A percentile compares a stretch with the other conserved stretches of the same genome.
Conservation (phyloP, 1,140 invertebrate genomes). For the Proales similis region DNA sequence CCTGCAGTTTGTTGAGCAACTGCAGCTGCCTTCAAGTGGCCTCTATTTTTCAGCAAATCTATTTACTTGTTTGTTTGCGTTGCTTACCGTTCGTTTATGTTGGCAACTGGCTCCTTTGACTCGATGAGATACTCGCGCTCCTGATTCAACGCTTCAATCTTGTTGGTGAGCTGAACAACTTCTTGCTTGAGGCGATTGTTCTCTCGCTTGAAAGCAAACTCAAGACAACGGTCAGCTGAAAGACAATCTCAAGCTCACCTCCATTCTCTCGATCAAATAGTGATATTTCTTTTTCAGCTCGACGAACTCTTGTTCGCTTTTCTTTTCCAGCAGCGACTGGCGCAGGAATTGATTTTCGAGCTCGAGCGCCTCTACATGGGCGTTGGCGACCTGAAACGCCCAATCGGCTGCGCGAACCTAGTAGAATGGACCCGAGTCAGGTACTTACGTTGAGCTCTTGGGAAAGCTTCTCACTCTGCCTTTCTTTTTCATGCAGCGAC, state of each 20-base stretch:
- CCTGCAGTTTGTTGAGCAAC: constrained; percentile 11
- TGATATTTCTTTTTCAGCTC: constrained; percentile 34
- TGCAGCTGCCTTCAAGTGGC: not conserved
- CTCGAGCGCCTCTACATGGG: constrained; percentile 16
- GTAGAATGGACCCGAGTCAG: too few relatives aligned
- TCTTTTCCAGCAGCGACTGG: constrained; percentile 14
- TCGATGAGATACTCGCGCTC: not conserved
- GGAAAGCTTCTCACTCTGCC: too few relatives aligned
- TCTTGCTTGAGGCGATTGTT: constrained; percentile 24
- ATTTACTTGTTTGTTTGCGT: not conserved
- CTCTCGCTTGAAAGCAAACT: not conserved
- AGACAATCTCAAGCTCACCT: not conserved
- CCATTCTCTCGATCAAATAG: not conserved
- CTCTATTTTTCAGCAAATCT: not conserved
- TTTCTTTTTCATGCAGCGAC: constrained; percentile 20
- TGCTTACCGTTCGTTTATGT: not conserved
- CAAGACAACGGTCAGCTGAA: not conserved
- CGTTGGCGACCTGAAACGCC: constrained; percentile 2
- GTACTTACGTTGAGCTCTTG: too few relatives aligned
- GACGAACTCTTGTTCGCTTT: constrained; percentile 34
- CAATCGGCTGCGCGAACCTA: too few relatives aligned
- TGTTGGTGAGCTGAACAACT: constrained; percentile 16
- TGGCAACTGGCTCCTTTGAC: not conserved
- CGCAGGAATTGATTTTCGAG: constrained; percentile 24
- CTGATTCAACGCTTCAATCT: constrained; percentile 22